Evolutionary conservation across 1,140 invertebrate species (phyloP).

Genomic region (Drosophila nikananu): DNA sequence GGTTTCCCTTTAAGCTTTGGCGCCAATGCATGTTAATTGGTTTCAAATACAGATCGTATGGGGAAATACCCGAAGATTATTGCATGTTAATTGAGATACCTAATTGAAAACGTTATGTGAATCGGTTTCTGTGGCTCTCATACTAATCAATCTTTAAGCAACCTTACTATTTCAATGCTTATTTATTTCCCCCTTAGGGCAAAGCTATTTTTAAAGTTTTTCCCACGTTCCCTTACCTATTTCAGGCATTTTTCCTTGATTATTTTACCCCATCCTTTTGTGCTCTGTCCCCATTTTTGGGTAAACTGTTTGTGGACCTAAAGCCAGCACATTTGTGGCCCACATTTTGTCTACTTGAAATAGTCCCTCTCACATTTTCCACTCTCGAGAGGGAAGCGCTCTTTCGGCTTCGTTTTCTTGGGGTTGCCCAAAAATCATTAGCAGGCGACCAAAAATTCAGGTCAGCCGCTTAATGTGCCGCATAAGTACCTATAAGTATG

Average conservation of each 20-base stretch:
- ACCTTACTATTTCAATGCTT: background rate
- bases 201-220: slow-evolving; percentile 7
- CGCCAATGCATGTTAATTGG: slow-evolving; percentile 44
- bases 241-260: background rate
- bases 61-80: background rate
- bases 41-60: background rate
- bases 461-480: slow-evolving; percentile 74
- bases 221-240: background rate
- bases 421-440: slow-evolving; percentile 60
- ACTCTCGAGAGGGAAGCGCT: background rate
- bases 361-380: slow-evolving; percentile 4
- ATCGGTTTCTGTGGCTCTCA: too few species aligned
- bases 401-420: slow-evolving; percentile 12
- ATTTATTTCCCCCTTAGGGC: background rate
- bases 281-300: slow-evolving; percentile 21
- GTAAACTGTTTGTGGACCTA: slow-evolving; percentile 12
- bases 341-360: slow-evolving; percentile 35
- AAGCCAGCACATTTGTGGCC: slow-evolving; percentile 25
- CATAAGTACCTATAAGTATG: slow-evolving; percentile 79
- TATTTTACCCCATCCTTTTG: slow-evolving; percentile 1
- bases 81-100: background rate
- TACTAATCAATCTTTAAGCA: background rate
- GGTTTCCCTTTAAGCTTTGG: background rate
- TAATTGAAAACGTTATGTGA: background rate
- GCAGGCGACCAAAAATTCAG: slow-evolving; percentile 58